These are phyloP conservation scores for Pristionchus fissidentatus DNA, from an alignment of 2,888 invertebrate species.

Conservation along the genomic window DNA sequence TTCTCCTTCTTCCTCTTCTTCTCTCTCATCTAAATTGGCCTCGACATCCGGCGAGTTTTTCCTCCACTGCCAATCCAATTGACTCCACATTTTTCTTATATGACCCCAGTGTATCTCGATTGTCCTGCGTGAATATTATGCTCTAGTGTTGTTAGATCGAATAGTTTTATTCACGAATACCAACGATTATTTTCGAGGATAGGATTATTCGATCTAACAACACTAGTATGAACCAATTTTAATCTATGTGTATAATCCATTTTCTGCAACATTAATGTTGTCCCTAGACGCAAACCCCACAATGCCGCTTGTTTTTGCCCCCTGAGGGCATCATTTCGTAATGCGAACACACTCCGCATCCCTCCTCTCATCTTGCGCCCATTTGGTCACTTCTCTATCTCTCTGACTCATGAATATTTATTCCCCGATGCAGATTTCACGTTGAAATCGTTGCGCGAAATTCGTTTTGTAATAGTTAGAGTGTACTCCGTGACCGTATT, in stretches of 20 bases:
- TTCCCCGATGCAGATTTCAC: background rate
- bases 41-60: conserved; percentile 27
- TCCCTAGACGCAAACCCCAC: background rate
- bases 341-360: conserved; percentile 31
- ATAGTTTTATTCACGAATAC: no score
- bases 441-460: background rate
- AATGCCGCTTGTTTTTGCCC: background rate
- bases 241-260: no score
- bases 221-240: no score
- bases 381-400: conserved; percentile 23
- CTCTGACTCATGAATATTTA: conserved; percentile 35
- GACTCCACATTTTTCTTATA: conserved; percentile 30
- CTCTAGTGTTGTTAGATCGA: no score
- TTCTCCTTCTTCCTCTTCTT: background rate
- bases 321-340: background rate
- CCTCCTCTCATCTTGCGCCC: background rate
- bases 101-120: background rate
- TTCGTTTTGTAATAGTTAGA: background rate
- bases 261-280: background rate
- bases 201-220: no score
- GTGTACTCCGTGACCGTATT: background rate
- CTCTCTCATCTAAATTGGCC: conserved; percentile 11
- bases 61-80: conserved; percentile 41
- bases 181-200: no score
- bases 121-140: no score